Percentiles rank a stretch among this genome's conserved stretches.
Evolutionary conservation across 2,113 vertebrate species (phyloP).

Genomic region (Sarotherodon lohbergeri): DNA sequence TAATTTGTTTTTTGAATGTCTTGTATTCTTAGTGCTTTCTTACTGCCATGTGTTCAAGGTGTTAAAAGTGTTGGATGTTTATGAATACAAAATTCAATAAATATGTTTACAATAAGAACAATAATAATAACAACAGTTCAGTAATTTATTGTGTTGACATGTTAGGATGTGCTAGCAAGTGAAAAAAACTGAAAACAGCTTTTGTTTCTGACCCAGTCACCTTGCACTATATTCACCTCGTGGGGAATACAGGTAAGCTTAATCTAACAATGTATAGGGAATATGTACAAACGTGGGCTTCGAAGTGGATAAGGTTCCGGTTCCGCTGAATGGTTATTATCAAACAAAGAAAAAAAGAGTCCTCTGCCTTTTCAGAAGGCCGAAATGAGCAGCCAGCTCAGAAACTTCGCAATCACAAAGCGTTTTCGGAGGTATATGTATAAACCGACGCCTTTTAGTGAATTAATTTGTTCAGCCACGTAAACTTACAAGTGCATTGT

Average conservation of each 20-base stretch:
- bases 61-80: not conserved
- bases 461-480: not conserved
- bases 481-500: not conserved
- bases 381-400: not conserved
- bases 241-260: not conserved
- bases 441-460: not conserved
- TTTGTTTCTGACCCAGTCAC: not conserved
- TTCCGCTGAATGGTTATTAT: not conserved
- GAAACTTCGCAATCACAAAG: not conserved
- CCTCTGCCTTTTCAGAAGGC: not conserved
- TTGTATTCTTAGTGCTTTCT: not conserved
- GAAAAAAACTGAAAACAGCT: not conserved
- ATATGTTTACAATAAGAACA: not conserved
- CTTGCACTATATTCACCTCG: not conserved
- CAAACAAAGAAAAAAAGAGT: fast-evolving
- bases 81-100: not conserved
- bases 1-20: not conserved
- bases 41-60: not conserved
- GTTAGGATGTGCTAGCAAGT: not conserved
- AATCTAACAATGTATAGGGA: not conserved
- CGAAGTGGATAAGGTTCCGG: fast-evolving
- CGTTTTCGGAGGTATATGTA: not conserved
- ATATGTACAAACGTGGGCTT: not conserved
- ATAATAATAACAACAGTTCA: not conserved
- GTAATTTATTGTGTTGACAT: not conserved